These are phyloP conservation scores for Dicycla oo DNA, from an alignment of 2,888 invertebrate genomes.

Conservation along the genomic window DNA sequence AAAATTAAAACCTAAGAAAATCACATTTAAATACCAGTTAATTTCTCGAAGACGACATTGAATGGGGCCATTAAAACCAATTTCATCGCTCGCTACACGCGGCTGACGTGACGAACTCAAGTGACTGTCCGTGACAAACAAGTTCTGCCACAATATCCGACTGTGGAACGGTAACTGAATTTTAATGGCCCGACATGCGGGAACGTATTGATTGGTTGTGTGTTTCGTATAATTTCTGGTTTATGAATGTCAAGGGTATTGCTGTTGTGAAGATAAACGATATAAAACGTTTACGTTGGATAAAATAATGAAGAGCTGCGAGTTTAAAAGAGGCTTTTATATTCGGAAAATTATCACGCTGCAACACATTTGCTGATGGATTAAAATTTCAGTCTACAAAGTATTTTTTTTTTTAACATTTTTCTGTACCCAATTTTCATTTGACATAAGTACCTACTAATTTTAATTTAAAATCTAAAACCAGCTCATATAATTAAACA, in stretches of 20 bases:
- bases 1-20: slow-evolving; percentile 6
- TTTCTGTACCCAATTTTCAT: not conserved
- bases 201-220: slow-evolving; percentile 33
- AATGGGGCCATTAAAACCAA: slow-evolving; percentile 40
- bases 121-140: slow-evolving; percentile 67
- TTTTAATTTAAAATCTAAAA: not conserved
- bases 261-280: not conserved
- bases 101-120: slow-evolving; percentile 54
- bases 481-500: not conserved
- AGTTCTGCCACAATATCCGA: slow-evolving; percentile 64
- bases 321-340: not conserved
- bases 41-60: slow-evolving; percentile 21
- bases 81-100: slow-evolving; percentile 25
- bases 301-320: not conserved
- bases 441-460: not conserved
- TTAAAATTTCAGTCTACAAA: not conserved
- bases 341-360: not conserved
- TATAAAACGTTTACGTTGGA: not conserved
- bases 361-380: not conserved
- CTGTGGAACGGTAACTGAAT: slow-evolving; percentile 52
- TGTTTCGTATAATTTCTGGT: not conserved
- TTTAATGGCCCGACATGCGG: slow-evolving; percentile 43
- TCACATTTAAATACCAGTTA: slow-evolving; percentile 24
- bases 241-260: slow-evolving; percentile 3
- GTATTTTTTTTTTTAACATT: too few species aligned